These are phyloP conservation scores for Spodoptera picta DNA, from an alignment of 2,888 invertebrate species.

Conservation along the genomic window DNA sequence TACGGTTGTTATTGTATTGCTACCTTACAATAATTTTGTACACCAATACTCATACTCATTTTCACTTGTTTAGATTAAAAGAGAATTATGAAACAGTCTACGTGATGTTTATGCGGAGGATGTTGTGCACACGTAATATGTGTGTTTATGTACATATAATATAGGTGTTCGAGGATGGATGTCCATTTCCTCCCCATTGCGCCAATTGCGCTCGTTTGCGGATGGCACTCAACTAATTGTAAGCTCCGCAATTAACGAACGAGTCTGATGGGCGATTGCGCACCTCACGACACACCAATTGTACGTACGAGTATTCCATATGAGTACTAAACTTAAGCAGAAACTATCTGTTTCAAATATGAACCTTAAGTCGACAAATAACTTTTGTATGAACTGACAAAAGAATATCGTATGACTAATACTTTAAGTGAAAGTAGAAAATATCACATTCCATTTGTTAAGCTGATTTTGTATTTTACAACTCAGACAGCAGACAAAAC, in stretches of 20 bases:
- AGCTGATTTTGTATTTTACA: slow-evolving; percentile 37
- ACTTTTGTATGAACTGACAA: slow-evolving; percentile 9
- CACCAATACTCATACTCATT: no score
- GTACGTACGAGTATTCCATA: slow-evolving; percentile 26
- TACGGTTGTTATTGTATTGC: neutral
- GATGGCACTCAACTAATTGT: slow-evolving; percentile 82
- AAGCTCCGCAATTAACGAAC: slow-evolving; percentile 78
- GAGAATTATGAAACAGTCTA: no score
- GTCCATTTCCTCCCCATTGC: slow-evolving; percentile 85
- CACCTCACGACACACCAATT: slow-evolving; percentile 61
- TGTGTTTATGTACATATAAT: slow-evolving; percentile 53
- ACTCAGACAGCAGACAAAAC: slow-evolving; percentile 33
- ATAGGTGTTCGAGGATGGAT: slow-evolving; percentile 75
- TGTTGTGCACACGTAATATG: slow-evolving; percentile 18
- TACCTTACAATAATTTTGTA: no score
- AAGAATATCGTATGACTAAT: slow-evolving; percentile 35
- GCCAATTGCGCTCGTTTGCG: slow-evolving; percentile 85
- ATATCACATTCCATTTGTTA: slow-evolving; percentile 39
- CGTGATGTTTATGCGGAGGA: no score
- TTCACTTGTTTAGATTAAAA: no score
- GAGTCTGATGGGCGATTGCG: slow-evolving; percentile 69
- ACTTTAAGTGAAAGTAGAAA: slow-evolving; percentile 52
- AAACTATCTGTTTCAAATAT: slow-evolving; percentile 15
- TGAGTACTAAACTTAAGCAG: slow-evolving; percentile 12
- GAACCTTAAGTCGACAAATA: slow-evolving; percentile 12